Evolutionary conservation across 2,797 vertebrate species (phyloP), one percentile per base, ranked within the genome.

Genomic region (Syngnathus acus): DNA sequence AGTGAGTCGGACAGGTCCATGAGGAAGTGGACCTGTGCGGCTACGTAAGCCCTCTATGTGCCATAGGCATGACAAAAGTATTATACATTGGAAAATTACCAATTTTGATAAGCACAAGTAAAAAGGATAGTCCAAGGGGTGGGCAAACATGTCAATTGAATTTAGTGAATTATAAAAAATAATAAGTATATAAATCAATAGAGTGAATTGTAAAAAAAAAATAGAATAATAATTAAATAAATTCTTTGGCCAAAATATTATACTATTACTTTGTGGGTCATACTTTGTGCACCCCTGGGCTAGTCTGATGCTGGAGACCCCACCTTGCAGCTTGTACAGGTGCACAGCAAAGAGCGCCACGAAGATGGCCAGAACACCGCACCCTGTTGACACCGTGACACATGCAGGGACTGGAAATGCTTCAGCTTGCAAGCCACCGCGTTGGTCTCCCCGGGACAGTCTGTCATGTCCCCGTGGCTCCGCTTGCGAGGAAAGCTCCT

Each of bases 1-100:
- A 98, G 86, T 0, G 97, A 98, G 85, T 99, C 97, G 2, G 84
- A 92, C 76, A 94, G 93, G 48, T 99, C 97, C 84, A 94, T 90
- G 67, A 99, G 90, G 78, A 98, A 99, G 69, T 91, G 90, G 71
- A 98, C 90, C 65, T 93, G 92, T 0, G 92, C 88, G 6, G 91
- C 91, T 14, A 92, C 88, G 62, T 98, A 98, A 83, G 91, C 87
- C 86, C 92, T 94, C 92, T 93, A 76, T 10, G 64, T 6, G 55
- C 5, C 59, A 26, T 37, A 38, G 14, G 17, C 40, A 67, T 7
- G 26, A 64, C 62, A 67, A 54, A 60, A 32, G 68, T 48, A 65
- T 9, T 54, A 58, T 3, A 58, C 23, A 47, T 7, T 19, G 10
- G 62, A 1, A 45, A 6, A 51, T 39, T 16, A 14, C 0, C 42